A percentile compares a stretch with the other conserved stretches of the same genome.
Evolutionary conservation across 2,113 vertebrate genomes (phyloP).

Genomic region (Strix aluco): DNA sequence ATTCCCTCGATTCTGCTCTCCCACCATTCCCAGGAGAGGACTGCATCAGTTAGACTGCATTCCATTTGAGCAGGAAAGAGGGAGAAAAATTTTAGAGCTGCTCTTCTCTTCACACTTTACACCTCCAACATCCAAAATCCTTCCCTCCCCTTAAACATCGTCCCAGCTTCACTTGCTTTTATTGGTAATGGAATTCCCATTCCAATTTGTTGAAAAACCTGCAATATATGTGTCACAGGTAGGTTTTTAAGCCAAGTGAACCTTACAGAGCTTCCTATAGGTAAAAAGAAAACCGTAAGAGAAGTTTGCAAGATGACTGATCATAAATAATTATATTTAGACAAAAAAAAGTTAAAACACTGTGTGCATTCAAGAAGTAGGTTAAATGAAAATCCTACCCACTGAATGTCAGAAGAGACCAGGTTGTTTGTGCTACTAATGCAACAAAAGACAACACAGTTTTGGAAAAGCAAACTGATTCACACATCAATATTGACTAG

Average conservation of each 20-base stretch:
- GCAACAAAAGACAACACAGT: background rate
- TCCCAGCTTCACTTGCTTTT: accelerated
- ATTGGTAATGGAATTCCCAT: background rate
- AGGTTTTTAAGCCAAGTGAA: background rate
- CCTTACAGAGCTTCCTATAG: background rate
- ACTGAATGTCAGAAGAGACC: background rate
- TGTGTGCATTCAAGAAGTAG: background rate
- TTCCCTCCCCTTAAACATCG: background rate
- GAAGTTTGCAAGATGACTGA: background rate
- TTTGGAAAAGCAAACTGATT: background rate
- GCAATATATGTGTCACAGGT: background rate
- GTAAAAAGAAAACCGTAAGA: background rate
- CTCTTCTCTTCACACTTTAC: background rate
- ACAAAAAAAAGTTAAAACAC: background rate
- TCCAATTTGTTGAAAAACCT: background rate
- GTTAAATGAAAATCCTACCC: background rate
- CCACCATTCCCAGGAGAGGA: background rate
- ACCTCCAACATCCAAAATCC: background rate
- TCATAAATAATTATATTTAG: background rate
- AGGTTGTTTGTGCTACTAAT: background rate
- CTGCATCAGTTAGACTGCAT: background rate
- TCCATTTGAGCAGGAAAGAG: background rate
- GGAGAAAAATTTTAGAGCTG: background rate
- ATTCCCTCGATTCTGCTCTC: background rate
- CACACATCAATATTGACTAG: background rate